Conservation (phyloP, 64 coral and sea anemone genomes). For the Montipora foliosa region DNA sequence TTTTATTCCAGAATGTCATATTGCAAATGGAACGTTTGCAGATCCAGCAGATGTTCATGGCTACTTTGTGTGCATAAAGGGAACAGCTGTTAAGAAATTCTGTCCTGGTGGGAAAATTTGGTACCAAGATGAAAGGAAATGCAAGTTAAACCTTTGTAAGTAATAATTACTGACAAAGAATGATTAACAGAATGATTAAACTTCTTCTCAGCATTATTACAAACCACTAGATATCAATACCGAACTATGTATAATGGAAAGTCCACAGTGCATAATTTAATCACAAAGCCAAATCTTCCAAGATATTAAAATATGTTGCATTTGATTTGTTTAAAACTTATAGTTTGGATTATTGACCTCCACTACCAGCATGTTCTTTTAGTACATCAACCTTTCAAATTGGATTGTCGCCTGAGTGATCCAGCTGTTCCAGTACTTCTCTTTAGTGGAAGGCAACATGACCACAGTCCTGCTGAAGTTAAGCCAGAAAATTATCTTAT, state of each 20-base stretch:
- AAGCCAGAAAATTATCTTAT: neutral
- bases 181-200: neutral
- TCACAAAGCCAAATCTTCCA: too few relatives aligned
- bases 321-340: neutral
- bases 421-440: slow-evolving; percentile 25
- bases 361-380: neutral
- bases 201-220: too few relatives aligned
- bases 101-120: slow-evolving; percentile 37
- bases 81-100: slow-evolving; percentile 30
- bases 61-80: slow-evolving; percentile 72
- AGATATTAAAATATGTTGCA: too few relatives aligned
- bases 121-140: slow-evolving; percentile 43
- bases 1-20: slow-evolving; percentile 54
- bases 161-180: neutral
- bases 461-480: neutral
- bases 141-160: slow-evolving; percentile 10
- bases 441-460: neutral
- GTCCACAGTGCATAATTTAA: too few relatives aligned
- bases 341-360: neutral
- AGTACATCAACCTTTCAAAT: neutral
- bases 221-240: too few relatives aligned
- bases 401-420: slow-evolving; percentile 63
- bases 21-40: slow-evolving; percentile 51
- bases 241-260: too few relatives aligned
- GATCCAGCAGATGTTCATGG: slow-evolving; percentile 59